phyloP scores from a whole-genome alignment of 1,140 invertebrate genomes.

The Drosophila bifasciata region DNA sequence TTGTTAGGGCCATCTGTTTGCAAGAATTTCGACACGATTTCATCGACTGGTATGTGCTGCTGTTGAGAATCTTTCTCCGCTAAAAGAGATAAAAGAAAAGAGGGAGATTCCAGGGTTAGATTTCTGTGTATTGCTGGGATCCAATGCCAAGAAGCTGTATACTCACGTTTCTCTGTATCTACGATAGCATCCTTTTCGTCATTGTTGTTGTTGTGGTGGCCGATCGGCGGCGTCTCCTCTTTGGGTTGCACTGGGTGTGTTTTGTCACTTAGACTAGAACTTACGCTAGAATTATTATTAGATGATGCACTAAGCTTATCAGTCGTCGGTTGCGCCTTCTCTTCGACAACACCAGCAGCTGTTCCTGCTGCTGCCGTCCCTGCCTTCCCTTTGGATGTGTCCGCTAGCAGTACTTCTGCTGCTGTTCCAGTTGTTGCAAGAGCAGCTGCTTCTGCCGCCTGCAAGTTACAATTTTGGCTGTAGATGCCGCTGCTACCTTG shows the following conservation, averaged over 20 bases:
- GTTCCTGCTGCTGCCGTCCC: slow-evolving; percentile 27
- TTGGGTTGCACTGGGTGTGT: slow-evolving; percentile 37
- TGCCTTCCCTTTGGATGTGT: neutral
- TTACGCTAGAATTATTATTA: slow-evolving; percentile 79
- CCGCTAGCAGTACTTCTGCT: neutral
- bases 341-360: slow-evolving; percentile 43
- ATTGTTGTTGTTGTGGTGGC: slow-evolving; percentile 35
- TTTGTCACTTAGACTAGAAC: slow-evolving; percentile 76
- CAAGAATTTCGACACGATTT: slow-evolving; percentile 74
- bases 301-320: slow-evolving; percentile 80
- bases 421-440: slow-evolving; percentile 5
- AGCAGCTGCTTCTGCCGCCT: slow-evolving; percentile 19
- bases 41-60: slow-evolving; percentile 60
- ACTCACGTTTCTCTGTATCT: slow-evolving; percentile 6
- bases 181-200: slow-evolving; percentile 19
- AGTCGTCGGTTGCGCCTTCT: slow-evolving; percentile 59
- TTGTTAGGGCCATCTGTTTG: slow-evolving; percentile 33
- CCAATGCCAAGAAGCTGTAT: slow-evolving; percentile 2
- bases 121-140: slow-evolving; percentile 27
- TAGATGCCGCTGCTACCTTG: slow-evolving; percentile 30
- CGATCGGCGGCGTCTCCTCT: slow-evolving; percentile 24
- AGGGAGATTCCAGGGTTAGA: neutral
- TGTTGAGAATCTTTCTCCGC: neutral
- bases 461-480: neutral
- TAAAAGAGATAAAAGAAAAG: too few species aligned